phyloP scores from a whole-genome alignment of 2,113 vertebrate genomes.

The Pygoscelis antarcticus region DNA sequence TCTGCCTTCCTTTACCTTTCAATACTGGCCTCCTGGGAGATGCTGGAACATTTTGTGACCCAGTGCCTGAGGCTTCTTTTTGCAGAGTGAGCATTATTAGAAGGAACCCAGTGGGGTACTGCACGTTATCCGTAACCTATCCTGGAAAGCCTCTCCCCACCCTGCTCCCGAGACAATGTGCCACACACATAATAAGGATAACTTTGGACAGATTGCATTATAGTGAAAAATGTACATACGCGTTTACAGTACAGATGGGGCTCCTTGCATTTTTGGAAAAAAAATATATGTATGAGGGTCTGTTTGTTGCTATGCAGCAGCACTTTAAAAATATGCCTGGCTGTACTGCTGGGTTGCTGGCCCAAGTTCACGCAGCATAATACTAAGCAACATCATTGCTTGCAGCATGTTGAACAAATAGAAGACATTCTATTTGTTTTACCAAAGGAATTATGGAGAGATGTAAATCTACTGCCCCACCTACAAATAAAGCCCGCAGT shows the following conservation, averaged over 20 bases:
- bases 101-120: not conserved
- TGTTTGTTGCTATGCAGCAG: slow-evolving; percentile 14
- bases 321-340: not conserved
- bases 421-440: too few species aligned
- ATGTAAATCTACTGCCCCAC: not conserved
- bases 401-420: not conserved
- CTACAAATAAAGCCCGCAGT: not conserved
- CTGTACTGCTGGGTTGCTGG: not conserved
- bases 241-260: slow-evolving; percentile 22
- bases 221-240: not conserved
- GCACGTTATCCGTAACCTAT: not conserved
- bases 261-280: not conserved
- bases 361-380: not conserved
- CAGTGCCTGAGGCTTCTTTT: slow-evolving; percentile 9
- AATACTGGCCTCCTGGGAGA: not conserved
- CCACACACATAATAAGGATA: not conserved
- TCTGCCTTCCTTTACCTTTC: slow-evolving; percentile 26
- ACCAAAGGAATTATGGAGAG: not conserved
- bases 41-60: slow-evolving; percentile 28
- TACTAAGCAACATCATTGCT: not conserved
- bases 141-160: not conserved
- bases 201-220: slow-evolving; percentile 21
- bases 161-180: not conserved
- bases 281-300: not conserved
- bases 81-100: slow-evolving; percentile 8